phyloP scores from a whole-genome alignment of 2,888 invertebrate species.

The Coleophora flavipennella region DNA sequence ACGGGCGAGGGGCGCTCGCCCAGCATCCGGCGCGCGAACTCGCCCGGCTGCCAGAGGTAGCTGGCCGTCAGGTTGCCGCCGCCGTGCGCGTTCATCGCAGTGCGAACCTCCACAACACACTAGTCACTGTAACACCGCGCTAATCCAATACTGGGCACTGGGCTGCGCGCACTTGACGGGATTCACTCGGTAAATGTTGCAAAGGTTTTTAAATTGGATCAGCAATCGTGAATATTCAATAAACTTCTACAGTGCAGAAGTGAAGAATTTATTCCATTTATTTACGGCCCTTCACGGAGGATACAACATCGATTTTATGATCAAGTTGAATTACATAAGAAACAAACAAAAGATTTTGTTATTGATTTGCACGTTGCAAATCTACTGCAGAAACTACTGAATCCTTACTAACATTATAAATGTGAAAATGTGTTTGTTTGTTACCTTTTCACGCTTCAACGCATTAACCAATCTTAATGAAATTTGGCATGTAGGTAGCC shows the following conservation, averaged over 20 bases:
- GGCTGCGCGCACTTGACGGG: conserved; percentile 58
- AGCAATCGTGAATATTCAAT: conserved; percentile 34
- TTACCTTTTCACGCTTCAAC: too few species aligned
- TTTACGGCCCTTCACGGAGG: too few species aligned
- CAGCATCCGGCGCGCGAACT: conserved; percentile 58
- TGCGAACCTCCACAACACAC: conserved; percentile 41
- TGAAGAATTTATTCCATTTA: not conserved
- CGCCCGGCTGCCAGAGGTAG: conserved; percentile 66
- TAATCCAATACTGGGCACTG: conserved; percentile 61
- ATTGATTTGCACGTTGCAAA: too few species aligned
- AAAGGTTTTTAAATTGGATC: conserved; percentile 51
- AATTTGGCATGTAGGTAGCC: too few species aligned
- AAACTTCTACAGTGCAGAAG: conserved; percentile 14
- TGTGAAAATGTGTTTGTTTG: too few species aligned
- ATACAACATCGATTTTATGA: too few species aligned
- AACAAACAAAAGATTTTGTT: too few species aligned
- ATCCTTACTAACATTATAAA: too few species aligned
- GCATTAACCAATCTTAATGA: too few species aligned
- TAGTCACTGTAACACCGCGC: conserved; percentile 25
- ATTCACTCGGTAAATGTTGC: conserved; percentile 43
- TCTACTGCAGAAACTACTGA: too few species aligned
- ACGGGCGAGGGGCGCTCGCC: conserved; percentile 61
- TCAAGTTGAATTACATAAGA: too few species aligned
- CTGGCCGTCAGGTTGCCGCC: conserved; percentile 58
- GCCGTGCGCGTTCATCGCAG: conserved; percentile 63